phyloP scores from a whole-genome alignment of 1,140 invertebrate species.

The Tribolium castaneum region DNA sequence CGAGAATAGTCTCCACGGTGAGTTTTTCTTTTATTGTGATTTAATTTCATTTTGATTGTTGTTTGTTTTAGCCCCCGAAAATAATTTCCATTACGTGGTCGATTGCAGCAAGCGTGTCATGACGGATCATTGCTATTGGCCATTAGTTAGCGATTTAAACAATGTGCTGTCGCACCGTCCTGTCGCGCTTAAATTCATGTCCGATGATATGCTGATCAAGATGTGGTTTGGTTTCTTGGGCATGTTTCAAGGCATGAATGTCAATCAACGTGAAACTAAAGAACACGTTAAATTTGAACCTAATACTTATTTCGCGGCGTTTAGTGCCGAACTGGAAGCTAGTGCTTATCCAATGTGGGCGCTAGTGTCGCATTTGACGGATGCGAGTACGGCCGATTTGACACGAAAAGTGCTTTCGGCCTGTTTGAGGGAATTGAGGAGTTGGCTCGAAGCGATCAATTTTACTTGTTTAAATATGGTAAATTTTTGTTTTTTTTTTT shows the following conservation, averaged over 20 bases:
- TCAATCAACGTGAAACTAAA: constrained; percentile 89
- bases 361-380: constrained; percentile 86
- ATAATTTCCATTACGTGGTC: constrained; percentile 91
- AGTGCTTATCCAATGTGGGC: constrained; percentile 98
- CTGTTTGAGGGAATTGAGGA: constrained; percentile 80
- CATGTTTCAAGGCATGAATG: constrained; percentile 96
- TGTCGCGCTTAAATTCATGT: constrained; percentile 90
- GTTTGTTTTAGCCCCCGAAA: constrained; percentile 73
- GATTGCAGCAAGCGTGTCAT: constrained; percentile 92
- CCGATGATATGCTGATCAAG: constrained; percentile 85
- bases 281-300: constrained; percentile 97
- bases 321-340: constrained; percentile 95
- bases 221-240: constrained; percentile 96
- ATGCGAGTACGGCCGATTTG: constrained; percentile 76
- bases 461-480: constrained; percentile 78
- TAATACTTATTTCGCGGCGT: constrained; percentile 96
- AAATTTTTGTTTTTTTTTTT: constrained; percentile 55
- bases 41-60: background rate
- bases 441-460: constrained; percentile 88
- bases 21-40: constrained; percentile 48
- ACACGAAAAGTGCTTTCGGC: constrained; percentile 80
- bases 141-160: constrained; percentile 95
- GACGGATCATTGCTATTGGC: constrained; percentile 99
- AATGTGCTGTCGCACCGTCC: constrained; percentile 95
- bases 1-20: constrained; percentile 86